Base-by-base conservation (phyloP, 2,888 invertebrate species). In the Gymnosoma rotundatum region DNA sequence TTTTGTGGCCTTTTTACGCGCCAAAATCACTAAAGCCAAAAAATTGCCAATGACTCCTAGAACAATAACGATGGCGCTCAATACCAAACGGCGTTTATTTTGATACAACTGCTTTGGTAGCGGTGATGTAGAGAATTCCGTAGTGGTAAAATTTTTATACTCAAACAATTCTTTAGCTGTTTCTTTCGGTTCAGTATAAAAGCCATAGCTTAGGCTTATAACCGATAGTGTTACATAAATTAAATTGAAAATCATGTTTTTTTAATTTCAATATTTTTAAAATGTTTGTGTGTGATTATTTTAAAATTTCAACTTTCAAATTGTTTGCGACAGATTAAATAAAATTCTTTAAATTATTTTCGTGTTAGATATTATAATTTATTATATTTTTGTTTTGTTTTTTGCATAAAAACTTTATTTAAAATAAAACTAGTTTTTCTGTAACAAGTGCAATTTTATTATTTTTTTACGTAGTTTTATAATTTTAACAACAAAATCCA, bases 1-100 rank as follows among this genome's bases (percentile, higher is more conserved):
- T 88, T 96, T 93, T 54, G 95, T 94, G 89, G 95, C 94, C 87
- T 95, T 94, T 91, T 96, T 95, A 83, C 94, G 94, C 88, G 95
- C 93, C 88, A 97, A 93, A 86, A 96, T 95, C 72, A 95, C 92
- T 70, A 97, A 93, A 8, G 97, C 97, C n/a, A 95, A 93, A 12
- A 95, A 93, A 89, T 97, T 97, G 6, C 96, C 97, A 36, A 95
- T 87, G 48, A 95, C 95, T 1, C 97, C 97, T 20, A 95, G 91
- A 5, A 94, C 90, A 86, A 90, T 88, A 36, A 90, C 88, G 95
- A 96, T 87, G 93, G 94, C 79, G 94, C 87, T 83, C 38, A 81
- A n/a, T 6, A 90, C 38, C 66, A 90, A 82, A 18, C 88, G 88
- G 0, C 81, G 87, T 3, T 83, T 86, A 82, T 87, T 87, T 4